A percentile compares a stretch with the other conserved stretches of the same genome.
Conservation (phyloP, 1,140 invertebrate genomes). For the Lethrus apterus region DNA sequence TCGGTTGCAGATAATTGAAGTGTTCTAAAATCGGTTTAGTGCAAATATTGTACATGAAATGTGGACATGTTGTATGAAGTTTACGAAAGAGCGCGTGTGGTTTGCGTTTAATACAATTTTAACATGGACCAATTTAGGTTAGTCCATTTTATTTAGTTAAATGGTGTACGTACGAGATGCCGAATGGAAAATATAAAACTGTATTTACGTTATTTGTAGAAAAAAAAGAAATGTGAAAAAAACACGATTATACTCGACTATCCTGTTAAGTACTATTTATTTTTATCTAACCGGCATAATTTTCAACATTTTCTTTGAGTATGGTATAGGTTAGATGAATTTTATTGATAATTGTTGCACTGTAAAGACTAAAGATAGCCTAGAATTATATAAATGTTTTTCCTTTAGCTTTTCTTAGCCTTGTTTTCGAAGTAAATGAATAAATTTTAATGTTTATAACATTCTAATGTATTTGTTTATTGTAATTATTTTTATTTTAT, state of each 20-base stretch:
- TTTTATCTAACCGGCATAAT: slow-evolving; percentile 14
- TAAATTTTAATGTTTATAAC: slow-evolving; percentile 26
- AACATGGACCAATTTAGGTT: slow-evolving; percentile 16
- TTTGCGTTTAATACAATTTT: slow-evolving; percentile 11
- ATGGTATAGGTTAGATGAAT: slow-evolving; percentile 26
- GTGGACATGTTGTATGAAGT: slow-evolving; percentile 7
- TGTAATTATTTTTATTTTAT: slow-evolving; percentile 14
- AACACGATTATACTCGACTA: slow-evolving; percentile 14
- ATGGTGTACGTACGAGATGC: slow-evolving; percentile 7
- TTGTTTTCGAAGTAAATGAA: slow-evolving; percentile 19
- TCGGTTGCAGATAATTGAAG: slow-evolving; percentile 15
- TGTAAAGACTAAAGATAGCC: slow-evolving; percentile 26
- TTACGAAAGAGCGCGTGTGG: no score
- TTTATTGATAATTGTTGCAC: slow-evolving; percentile 20
- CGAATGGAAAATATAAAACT: no score
- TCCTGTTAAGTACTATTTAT: slow-evolving; percentile 18
- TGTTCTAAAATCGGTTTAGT: slow-evolving; percentile 11
- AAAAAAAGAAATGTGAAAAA: slow-evolving; percentile 1
- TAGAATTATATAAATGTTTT: slow-evolving; percentile 23
- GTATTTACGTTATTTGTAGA: background rate
- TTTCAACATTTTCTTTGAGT: slow-evolving; percentile 13
- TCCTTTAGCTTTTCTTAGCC: slow-evolving; percentile 20
- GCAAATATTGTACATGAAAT: slow-evolving; percentile 17
- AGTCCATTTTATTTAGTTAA: slow-evolving; percentile 10
- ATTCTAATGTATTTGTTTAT: slow-evolving; percentile 17